phyloP scores from a whole-genome alignment of 1,140 invertebrate genomes.

The Heliconius himera region DNA sequence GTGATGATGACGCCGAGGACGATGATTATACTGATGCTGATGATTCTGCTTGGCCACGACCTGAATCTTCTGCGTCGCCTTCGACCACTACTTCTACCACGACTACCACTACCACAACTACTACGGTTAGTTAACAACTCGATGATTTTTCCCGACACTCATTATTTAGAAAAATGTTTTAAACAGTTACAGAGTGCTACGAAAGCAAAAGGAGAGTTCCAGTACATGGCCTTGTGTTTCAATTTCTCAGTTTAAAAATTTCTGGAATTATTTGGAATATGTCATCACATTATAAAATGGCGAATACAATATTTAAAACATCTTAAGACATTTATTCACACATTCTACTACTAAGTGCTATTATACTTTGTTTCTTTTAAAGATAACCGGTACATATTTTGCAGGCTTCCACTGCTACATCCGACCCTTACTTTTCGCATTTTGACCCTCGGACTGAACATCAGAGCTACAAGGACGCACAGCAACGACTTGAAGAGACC shows the following conservation, averaged over 20 bases:
- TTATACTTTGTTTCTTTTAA: slow-evolving; percentile 20
- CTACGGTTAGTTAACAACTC: slow-evolving; percentile 52
- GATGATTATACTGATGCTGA: slow-evolving; percentile 80
- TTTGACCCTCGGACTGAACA: slow-evolving; percentile 97
- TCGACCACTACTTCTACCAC: slow-evolving; percentile 77
- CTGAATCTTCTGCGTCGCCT: slow-evolving; percentile 70
- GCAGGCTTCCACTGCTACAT: slow-evolving; percentile 83
- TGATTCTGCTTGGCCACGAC: slow-evolving; percentile 71
- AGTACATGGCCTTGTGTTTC: no score
- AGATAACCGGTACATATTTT: slow-evolving; percentile 40
- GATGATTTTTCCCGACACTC: no score
- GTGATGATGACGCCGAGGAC: slow-evolving; percentile 80
- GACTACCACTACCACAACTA: slow-evolving; percentile 70
- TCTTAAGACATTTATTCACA: no score
- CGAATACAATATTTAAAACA: no score
- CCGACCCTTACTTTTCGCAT: slow-evolving; percentile 97
- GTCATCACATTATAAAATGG: no score
- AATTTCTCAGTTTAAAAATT: no score
- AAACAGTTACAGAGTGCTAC: no score
- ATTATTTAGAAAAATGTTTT: no score
- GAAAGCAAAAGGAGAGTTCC: no score
- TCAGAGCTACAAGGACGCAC: slow-evolving; percentile 89
- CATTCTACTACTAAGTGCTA: no score
- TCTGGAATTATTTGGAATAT: no score
- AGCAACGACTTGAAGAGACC: slow-evolving; percentile 95